A percentile compares a stretch with the other conserved stretches of the same genome.
phyloP scores from a whole-genome alignment of 2,113 vertebrate species.

The Periophthalmodon schlosseri region DNA sequence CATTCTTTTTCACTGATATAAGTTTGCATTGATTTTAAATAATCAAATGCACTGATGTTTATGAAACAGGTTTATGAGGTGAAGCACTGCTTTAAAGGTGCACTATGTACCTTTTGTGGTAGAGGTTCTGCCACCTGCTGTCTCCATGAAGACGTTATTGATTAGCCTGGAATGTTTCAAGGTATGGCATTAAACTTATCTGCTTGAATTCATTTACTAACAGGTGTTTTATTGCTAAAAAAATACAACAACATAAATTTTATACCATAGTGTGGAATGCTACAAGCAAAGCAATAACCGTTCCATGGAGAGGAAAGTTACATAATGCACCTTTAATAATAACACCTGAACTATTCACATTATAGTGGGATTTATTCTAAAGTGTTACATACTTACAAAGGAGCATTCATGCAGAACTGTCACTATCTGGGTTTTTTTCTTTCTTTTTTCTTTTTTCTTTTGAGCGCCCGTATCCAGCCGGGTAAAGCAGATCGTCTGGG shows the following conservation, averaged over 20 bases:
- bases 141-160: no score
- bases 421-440: slow-evolving; percentile 50
- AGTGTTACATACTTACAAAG: not conserved
- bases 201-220: no score
- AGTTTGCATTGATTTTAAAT: not conserved
- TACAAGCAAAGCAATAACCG: no score
- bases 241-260: no score
- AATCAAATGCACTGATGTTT: not conserved
- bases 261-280: no score
- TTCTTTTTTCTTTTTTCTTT: slow-evolving; percentile 47
- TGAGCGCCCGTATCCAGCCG: slow-evolving; percentile 74
- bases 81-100: not conserved
- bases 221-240: no score
- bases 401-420: not conserved
- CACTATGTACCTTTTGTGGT: no score
- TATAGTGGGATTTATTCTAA: not conserved
- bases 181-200: no score
- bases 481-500: slow-evolving; percentile 46
- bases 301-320: no score
- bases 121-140: no score
- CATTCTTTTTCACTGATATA: not conserved
- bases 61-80: not conserved
- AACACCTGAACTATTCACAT: not conserved
- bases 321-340: not conserved
- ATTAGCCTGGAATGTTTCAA: no score